Conservation (phyloP, 1,140 invertebrate species). For the Anoplophora glabripennis region DNA sequence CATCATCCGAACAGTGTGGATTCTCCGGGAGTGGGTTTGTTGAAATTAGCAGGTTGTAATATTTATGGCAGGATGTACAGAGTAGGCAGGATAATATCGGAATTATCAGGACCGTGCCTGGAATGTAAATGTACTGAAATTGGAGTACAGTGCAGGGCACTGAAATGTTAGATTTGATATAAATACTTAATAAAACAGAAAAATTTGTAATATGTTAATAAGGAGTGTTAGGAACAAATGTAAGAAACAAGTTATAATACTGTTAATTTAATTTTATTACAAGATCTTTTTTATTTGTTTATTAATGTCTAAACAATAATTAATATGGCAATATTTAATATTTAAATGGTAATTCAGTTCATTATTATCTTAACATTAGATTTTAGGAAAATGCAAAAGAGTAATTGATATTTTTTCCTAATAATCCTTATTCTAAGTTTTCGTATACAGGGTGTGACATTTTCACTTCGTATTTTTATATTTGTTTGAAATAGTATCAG, state of each 20-base stretch:
- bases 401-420: background rate
- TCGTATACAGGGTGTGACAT: background rate
- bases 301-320: too few relatives aligned
- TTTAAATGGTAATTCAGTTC: too few relatives aligned
- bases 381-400: too few relatives aligned
- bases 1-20: constrained; percentile 17
- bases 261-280: too few relatives aligned
- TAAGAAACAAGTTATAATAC: too few relatives aligned
- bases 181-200: too few relatives aligned
- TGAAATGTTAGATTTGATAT: constrained; percentile 60
- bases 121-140: constrained; percentile 84
- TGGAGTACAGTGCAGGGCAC: constrained; percentile 78
- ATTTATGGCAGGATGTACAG: constrained; percentile 89
- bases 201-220: background rate
- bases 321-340: too few relatives aligned
- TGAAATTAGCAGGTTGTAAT: constrained; percentile 85
- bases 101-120: constrained; percentile 77
- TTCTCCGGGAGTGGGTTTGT: constrained; percentile 51
- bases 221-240: too few relatives aligned
- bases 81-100: constrained; percentile 77
- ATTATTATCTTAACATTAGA: too few relatives aligned
- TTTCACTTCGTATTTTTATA: background rate
- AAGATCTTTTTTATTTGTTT: too few relatives aligned
- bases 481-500: background rate
- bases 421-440: background rate